Conservation (phyloP, 1,140 invertebrate genomes). For the Sarcophaga peregrina region DNA sequence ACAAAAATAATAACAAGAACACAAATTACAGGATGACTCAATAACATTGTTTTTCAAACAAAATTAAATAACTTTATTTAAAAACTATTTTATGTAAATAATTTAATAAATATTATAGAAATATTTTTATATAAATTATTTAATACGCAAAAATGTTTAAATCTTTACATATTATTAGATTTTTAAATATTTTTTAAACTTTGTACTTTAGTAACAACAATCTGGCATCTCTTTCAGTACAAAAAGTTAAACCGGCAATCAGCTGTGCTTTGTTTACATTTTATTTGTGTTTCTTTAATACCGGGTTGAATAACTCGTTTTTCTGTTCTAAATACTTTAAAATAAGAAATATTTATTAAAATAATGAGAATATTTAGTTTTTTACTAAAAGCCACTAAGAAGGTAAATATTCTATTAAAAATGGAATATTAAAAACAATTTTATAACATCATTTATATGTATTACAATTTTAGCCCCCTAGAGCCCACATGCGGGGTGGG, state of each 20-base stretch:
- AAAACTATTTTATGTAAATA: no score
- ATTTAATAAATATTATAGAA: no score
- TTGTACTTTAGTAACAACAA: no score
- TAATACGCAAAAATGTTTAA: background rate
- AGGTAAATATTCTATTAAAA: constrained; percentile 46
- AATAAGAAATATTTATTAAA: constrained; percentile 35
- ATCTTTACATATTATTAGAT: no score
- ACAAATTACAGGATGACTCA: background rate
- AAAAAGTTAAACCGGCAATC: background rate
- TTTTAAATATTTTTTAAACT: no score
- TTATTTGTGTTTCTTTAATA: background rate
- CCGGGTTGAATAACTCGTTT: background rate
- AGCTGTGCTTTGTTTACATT: constrained; percentile 45
- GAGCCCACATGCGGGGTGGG: constrained; percentile 55
- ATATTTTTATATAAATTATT: no score
- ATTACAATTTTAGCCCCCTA: constrained; percentile 48
- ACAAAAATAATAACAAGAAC: background rate
- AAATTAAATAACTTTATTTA: no score
- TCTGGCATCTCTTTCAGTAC: background rate
- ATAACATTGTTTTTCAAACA: background rate
- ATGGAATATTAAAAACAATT: background rate
- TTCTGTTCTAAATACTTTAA: background rate
- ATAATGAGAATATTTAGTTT: constrained; percentile 63
- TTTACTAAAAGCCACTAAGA: constrained; percentile 58
- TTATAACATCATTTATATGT: background rate